A percentile compares a stretch with the other conserved stretches of the same genome.
These are phyloP conservation scores for Diarsia dahlii DNA, from an alignment of 2,888 invertebrate species.

Conservation along the genomic window DNA sequence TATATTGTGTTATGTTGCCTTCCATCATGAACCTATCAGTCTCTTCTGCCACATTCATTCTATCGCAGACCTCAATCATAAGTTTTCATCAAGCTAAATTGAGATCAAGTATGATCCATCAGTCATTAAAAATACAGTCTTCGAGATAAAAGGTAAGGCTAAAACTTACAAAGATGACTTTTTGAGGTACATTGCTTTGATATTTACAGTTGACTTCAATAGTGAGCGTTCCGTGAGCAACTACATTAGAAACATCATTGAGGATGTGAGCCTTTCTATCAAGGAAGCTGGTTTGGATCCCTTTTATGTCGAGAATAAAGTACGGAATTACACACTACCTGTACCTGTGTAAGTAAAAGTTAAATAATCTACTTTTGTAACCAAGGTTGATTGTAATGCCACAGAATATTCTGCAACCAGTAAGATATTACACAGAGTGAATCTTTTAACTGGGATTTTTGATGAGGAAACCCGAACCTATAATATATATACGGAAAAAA, in stretches of 20 bases:
- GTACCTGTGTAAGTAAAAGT: constrained; percentile 81
- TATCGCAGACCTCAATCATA: not conserved
- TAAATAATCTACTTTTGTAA: no score
- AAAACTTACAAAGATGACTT: no score
- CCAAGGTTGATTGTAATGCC: no score
- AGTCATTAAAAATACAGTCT: not conserved
- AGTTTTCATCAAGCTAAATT: not conserved
- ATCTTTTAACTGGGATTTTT: no score
- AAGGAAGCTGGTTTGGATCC: constrained; percentile 79
- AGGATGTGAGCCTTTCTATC: constrained; percentile 68
- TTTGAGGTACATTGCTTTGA: not conserved
- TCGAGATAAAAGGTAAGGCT: no score
- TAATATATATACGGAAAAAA: no score
- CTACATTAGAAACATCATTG: constrained; percentile 67
- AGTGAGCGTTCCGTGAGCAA: constrained; percentile 67
- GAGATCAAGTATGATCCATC: not conserved
- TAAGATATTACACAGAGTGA: no score
- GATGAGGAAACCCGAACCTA: no score
- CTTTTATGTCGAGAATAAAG: constrained; percentile 46
- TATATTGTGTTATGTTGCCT: no score
- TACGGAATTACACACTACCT: constrained; percentile 62
- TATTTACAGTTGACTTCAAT: constrained; percentile 41
- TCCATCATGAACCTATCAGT: not conserved
- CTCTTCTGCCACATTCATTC: not conserved
- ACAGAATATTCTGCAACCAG: no score